phyloP scores from a whole-genome alignment of 2,113 vertebrate species.

The Sterna hirundo region DNA sequence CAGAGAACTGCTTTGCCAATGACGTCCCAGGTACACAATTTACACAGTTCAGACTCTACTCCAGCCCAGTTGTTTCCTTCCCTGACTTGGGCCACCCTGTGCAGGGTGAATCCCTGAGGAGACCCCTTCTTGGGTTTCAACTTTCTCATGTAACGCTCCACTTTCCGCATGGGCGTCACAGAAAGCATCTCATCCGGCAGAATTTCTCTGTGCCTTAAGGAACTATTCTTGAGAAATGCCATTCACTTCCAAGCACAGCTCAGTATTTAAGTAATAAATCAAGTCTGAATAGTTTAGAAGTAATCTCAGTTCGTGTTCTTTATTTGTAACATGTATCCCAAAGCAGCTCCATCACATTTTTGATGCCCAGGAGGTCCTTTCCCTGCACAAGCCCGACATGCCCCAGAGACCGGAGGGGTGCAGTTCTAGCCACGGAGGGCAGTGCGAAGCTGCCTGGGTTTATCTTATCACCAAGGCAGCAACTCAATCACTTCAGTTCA shows the following conservation, averaged over 20 bases:
- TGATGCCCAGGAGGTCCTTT: not conserved
- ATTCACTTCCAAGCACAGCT: not conserved
- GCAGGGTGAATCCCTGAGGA: not conserved
- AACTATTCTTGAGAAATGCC: not conserved
- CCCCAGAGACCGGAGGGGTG: not conserved
- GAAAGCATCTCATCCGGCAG: not conserved
- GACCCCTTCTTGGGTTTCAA: not conserved
- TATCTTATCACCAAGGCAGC: not conserved
- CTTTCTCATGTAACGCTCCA: not conserved
- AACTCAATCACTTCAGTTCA: not conserved
- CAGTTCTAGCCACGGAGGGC: not conserved
- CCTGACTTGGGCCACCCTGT: not conserved
- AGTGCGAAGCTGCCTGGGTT: not conserved
- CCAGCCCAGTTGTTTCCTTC: no score
- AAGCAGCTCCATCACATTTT: not conserved
- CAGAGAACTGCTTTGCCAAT: not conserved
- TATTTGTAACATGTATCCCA: not conserved
- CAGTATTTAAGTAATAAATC: not conserved
- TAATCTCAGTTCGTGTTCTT: not conserved
- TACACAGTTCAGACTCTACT: not conserved
- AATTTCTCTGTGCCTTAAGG: not conserved
- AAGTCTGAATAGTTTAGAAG: not conserved
- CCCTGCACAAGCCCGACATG: not conserved
- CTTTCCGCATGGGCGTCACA: not conserved
- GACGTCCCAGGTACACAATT: not conserved